Conservation (phyloP, 2,797 vertebrate genomes). For the Falco columbarius region DNA sequence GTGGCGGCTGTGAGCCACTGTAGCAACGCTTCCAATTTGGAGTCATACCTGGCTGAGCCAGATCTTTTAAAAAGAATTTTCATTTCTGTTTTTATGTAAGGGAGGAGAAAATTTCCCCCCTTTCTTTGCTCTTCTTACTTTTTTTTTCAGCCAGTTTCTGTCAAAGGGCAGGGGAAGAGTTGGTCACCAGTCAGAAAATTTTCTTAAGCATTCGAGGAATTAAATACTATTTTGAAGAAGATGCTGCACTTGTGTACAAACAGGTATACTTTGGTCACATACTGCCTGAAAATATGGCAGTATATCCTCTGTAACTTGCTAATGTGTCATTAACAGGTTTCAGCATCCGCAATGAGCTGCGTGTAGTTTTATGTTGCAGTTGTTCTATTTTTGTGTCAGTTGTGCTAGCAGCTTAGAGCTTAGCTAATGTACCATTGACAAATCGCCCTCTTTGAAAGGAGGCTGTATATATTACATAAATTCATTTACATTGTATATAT, state of each 20-base stretch:
- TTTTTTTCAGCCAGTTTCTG: not conserved
- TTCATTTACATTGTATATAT: conserved; percentile 67
- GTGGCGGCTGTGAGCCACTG: not conserved
- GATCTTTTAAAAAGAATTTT: not conserved
- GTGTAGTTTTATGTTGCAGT: conserved; percentile 32
- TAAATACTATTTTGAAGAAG: not conserved
- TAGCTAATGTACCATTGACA: conserved; percentile 55
- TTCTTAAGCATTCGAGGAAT: not conserved
- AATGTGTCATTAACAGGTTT: conserved; percentile 4
- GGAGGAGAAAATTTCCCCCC: not conserved
- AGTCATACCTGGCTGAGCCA: not conserved
- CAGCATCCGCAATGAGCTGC: not conserved
- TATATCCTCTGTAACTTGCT: not conserved
- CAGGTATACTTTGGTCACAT: rapidly evolving
- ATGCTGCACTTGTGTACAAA: not conserved
- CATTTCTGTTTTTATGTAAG: not conserved
- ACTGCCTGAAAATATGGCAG: not conserved
- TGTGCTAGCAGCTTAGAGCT: conserved; percentile 39
- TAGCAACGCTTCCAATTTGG: not conserved
- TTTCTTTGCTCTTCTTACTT: not conserved
- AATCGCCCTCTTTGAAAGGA: conserved; percentile 44
- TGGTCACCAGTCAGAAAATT: not conserved
- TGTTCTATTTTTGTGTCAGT: conserved; percentile 56
- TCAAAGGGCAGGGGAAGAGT: not conserved
- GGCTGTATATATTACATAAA: conserved; percentile 49